Conservation (phyloP, 2,113 vertebrate genomes). For the Rhadina sibilatrix region DNA sequence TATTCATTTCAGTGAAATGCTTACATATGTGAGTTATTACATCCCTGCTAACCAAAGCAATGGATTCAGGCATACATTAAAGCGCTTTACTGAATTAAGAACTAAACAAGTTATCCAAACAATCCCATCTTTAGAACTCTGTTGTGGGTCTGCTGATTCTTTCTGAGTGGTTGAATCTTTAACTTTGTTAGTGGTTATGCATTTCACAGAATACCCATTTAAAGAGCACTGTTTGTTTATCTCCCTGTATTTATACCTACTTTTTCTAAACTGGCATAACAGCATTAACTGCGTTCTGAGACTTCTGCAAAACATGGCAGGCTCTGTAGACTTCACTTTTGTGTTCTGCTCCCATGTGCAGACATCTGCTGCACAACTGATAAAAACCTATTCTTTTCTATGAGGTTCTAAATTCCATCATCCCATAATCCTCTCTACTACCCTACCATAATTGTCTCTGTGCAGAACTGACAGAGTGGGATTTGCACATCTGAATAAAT, state of each 20-base stretch:
- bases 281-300: not conserved
- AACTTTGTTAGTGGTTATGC: slow-evolving; percentile 17
- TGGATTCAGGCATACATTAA: slow-evolving; percentile 42
- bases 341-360: not conserved
- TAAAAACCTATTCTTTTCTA: not conserved
- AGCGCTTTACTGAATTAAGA: slow-evolving; percentile 53
- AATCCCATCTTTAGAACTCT: slow-evolving; percentile 42
- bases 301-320: not conserved
- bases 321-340: not conserved
- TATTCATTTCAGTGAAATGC: slow-evolving; percentile 36
- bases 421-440: not conserved
- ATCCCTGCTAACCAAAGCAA: slow-evolving; percentile 49
- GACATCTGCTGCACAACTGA: slow-evolving; percentile 20
- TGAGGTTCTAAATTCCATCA: not conserved
- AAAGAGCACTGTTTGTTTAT: not conserved
- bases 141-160: slow-evolving; percentile 38
- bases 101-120: slow-evolving; percentile 56
- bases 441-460: not conserved
- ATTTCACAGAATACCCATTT: not conserved
- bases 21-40: slow-evolving; percentile 57
- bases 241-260: not conserved
- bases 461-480: not conserved
- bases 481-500: slow-evolving; percentile 12
- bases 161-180: not conserved
- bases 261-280: slow-evolving; percentile 8